These are phyloP conservation scores for Sinocyclocheilus maitianheensis DNA, from an alignment of 2,113 vertebrate genomes.

Conservation along the genomic window DNA sequence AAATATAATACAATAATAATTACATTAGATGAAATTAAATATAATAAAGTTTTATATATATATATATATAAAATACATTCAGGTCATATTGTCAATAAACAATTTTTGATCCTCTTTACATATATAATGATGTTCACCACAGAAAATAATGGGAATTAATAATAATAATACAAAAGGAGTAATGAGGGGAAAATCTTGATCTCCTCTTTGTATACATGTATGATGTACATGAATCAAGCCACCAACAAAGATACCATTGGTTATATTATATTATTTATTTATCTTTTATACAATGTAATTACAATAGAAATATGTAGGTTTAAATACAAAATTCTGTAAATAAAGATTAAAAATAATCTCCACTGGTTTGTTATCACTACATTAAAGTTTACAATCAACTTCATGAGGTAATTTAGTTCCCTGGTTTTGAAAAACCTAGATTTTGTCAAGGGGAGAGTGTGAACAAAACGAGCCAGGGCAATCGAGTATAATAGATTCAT, in stretches of 20 bases:
- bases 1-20: no score
- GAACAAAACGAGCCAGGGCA: conserved; percentile 55
- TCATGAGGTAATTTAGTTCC: conserved; percentile 81
- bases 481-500: conserved; percentile 26
- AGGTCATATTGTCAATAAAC: no score
- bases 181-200: no score
- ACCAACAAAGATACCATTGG: conserved; percentile 40
- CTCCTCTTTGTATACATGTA: neutral
- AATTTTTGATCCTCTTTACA: no score
- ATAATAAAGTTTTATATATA: no score
- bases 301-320: conserved; percentile 87
- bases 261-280: conserved; percentile 86
- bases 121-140: no score
- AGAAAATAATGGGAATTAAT: no score
- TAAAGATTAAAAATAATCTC: conserved; percentile 85
- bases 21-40: no score
- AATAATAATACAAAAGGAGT: no score
- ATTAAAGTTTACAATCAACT: conserved; percentile 83
- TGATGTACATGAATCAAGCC: neutral
- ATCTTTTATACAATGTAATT: conserved; percentile 83
- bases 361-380: conserved; percentile 78
- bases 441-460: conserved; percentile 52
- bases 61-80: no score
- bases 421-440: conserved; percentile 69
- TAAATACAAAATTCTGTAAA: conserved; percentile 86